Conservation (phyloP, 2,113 vertebrate genomes). For the Tetrao urogallus region DNA sequence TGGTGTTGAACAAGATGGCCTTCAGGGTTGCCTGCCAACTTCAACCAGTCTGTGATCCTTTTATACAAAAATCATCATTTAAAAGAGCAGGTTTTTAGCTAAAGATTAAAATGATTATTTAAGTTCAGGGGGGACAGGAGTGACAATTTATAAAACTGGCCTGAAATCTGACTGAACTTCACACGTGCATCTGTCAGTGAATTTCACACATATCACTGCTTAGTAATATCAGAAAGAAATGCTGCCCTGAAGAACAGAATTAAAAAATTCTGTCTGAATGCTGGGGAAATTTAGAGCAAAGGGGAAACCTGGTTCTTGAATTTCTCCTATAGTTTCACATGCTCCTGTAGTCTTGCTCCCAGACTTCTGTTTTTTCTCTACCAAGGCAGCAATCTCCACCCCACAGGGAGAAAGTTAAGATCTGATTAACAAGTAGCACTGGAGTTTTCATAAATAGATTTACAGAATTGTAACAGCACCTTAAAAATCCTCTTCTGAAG, state of each 20-base stretch:
- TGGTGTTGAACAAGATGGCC: background rate
- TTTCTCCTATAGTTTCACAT: background rate
- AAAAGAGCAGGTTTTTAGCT: background rate
- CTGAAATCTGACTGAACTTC: background rate
- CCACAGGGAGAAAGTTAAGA: background rate
- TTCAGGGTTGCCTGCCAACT: background rate
- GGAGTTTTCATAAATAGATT: background rate
- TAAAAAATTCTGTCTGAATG: background rate
- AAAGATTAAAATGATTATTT: background rate
- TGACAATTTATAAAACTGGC: background rate
- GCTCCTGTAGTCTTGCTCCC: background rate
- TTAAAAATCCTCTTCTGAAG: background rate
- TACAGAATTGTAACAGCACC: background rate
- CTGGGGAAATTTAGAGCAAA: background rate
- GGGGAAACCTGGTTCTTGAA: background rate
- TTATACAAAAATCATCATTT: background rate
- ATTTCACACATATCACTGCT: background rate
- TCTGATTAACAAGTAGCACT: background rate
- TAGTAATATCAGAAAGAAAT: background rate
- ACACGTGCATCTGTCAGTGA: background rate
- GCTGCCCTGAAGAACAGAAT: background rate
- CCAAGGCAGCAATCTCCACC: background rate
- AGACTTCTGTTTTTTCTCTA: accelerated
- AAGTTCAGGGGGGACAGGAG: background rate
- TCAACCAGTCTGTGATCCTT: background rate